Base-by-base conservation (phyloP, 2,888 invertebrate species). In the Pseudococcus jackbeardsleyi region DNA sequence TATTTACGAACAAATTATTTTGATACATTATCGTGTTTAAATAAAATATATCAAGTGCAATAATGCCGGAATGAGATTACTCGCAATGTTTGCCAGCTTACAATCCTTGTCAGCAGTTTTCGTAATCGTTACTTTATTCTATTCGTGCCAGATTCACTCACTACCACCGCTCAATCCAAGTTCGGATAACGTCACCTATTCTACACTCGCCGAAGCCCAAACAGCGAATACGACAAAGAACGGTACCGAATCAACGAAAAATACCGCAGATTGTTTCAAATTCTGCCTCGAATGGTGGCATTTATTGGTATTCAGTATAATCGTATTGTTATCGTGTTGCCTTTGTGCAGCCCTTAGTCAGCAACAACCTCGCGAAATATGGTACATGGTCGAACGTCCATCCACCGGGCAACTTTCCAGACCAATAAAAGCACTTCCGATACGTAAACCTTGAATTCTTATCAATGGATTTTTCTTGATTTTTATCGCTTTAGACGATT, bases 301-400 rank as follows among this genome's bases (percentile, higher is more conserved):
- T 39, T 50, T 88, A 6, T 26, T 77, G 22, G 59, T 88, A 22
- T 33, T 88, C 12, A 54, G 54, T n/a, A n/a, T 88, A n/a, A 54
- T 88, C 26, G 39, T 88, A 15, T 26, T 88, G 17, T n/a, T 88
- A 33, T 39, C 46, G 8, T 79, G 79, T 50, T 88, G 79, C 12
- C 19, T 88, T 0, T 79, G 88, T 33, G 88, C 79, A 39, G 88
- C 88, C 11, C 17, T 82, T 1, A 48, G 50, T 12, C 82, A 88
- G 12, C 88, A 88, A 33, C 88, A 88, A 33, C 79, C 88, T n/a
- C 48, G 88, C 17, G 88, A 88, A 54, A 88, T 88, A 79, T 88
- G 88, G 88, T 88, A 88, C 88, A 79, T 88, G 48, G 82, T 88
- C 42, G 88, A 88, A 50, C 88, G 79, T 82, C 79, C 79, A 9